Percentiles rank a stretch among this genome's conserved stretches.
phyloP scores from a whole-genome alignment of 2,113 vertebrate genomes.

The Procavia capensis region DNA sequence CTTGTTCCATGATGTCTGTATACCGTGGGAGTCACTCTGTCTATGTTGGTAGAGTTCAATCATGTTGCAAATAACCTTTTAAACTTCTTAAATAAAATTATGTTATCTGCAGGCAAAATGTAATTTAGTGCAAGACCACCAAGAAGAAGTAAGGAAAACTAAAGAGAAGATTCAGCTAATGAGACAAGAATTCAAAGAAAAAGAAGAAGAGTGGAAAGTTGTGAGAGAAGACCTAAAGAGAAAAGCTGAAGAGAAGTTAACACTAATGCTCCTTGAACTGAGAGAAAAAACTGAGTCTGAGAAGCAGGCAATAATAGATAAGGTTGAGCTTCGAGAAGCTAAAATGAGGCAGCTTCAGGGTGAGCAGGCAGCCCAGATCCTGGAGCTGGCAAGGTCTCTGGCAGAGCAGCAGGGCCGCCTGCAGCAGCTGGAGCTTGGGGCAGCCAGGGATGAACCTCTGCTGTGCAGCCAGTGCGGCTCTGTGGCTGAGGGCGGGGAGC shows the following conservation, averaged over 20 bases:
- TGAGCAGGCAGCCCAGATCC: slow-evolving; percentile 84
- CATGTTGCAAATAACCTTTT: background rate
- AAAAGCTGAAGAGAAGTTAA: slow-evolving; percentile 80
- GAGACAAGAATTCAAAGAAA: slow-evolving; percentile 77
- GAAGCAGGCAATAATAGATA: slow-evolving; percentile 78
- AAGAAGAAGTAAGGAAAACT: slow-evolving; percentile 76
- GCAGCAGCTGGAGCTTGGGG: slow-evolving; percentile 86
- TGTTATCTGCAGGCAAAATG: slow-evolving; percentile 83
- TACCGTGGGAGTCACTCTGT: background rate
- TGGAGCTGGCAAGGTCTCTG: slow-evolving; percentile 86
- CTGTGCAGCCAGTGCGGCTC: slow-evolving; percentile 78
- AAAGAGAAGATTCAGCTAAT: slow-evolving; percentile 82
- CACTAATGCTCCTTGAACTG: slow-evolving; percentile 61
- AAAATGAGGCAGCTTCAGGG: slow-evolving; percentile 82
- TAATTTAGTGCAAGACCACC: slow-evolving; percentile 84
- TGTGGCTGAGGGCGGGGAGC: slow-evolving; percentile 85
- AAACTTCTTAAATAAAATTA: background rate
- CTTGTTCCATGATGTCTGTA: background rate
- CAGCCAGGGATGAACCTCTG: slow-evolving; percentile 80
- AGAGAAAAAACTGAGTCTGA: slow-evolving; percentile 81
- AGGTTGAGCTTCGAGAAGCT: slow-evolving; percentile 81
- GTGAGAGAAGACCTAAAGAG: slow-evolving; percentile 61
- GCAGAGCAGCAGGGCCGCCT: slow-evolving; percentile 86
- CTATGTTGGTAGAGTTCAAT: background rate
- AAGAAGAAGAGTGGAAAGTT: slow-evolving; percentile 83